Evolutionary conservation across 2,113 vertebrate species (phyloP).

Genomic region (Aleadryas rufinucha): DNA sequence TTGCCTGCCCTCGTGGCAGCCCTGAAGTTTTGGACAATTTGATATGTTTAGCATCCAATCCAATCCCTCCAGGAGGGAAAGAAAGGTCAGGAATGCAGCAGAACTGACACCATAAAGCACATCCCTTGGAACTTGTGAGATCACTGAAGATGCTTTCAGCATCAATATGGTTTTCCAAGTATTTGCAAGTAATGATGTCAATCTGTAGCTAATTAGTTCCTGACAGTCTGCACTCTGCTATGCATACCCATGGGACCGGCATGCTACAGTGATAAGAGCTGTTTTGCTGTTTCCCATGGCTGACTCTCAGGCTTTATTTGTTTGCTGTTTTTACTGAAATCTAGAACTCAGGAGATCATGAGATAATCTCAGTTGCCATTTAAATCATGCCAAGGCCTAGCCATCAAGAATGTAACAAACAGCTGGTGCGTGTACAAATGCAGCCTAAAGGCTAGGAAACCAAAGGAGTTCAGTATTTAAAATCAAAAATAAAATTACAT

Average conservation of each 20-base stretch:
- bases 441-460: background rate
- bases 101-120: background rate
- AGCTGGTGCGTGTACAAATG: background rate
- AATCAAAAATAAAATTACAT: background rate
- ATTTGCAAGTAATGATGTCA: background rate
- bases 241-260: background rate
- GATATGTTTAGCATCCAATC: background rate
- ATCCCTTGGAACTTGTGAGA: background rate
- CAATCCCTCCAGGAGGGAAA: background rate
- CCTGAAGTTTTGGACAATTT: background rate
- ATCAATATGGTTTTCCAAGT: background rate
- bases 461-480: background rate
- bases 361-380: background rate
- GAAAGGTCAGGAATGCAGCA: background rate
- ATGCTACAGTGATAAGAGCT: background rate
- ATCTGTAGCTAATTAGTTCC: background rate
- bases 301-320: background rate
- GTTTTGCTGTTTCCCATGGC: background rate
- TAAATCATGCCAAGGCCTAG: background rate
- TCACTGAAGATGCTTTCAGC: background rate
- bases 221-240: background rate
- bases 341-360: background rate
- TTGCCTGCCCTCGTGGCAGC: background rate
- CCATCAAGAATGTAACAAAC: background rate
- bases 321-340: background rate